A percentile compares a stretch with the other conserved stretches of the same genome.
These are phyloP conservation scores for Dasypogon diadema DNA, from an alignment of 2,888 invertebrate genomes.

Conservation along the genomic window DNA sequence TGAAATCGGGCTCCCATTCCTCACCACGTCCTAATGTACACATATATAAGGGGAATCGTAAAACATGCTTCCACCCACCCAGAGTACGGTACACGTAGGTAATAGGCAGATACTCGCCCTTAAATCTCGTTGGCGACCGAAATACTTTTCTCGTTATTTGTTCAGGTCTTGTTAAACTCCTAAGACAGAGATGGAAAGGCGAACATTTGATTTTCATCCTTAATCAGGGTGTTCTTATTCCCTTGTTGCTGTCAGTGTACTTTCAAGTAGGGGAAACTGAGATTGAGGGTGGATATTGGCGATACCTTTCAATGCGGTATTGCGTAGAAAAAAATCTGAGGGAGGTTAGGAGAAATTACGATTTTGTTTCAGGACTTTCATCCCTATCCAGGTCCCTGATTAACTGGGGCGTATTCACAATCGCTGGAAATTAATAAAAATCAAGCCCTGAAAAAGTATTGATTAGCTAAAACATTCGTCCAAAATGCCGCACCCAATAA, in stretches of 20 bases:
- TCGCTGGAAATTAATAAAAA: too few species aligned
- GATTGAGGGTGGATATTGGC: constrained; percentile 11
- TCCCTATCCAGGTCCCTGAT: too few species aligned
- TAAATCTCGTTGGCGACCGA: constrained; percentile 19
- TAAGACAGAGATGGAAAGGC: not conserved
- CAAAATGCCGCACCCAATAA: constrained; percentile 36
- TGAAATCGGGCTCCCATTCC: not conserved
- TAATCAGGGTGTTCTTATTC: constrained; percentile 10
- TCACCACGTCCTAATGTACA: constrained; percentile 4
- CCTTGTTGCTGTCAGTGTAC: not conserved
- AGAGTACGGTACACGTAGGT: not conserved
- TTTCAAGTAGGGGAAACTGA: not conserved
- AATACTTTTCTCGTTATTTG: constrained; percentile 8
- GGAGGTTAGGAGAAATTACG: too few species aligned
- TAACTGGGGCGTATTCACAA: too few species aligned
- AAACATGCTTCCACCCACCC: constrained; percentile 10
- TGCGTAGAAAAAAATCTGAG: not conserved
- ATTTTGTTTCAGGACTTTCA: too few species aligned
- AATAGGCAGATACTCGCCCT: constrained; percentile 19
- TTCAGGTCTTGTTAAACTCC: not conserved
- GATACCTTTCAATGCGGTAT: not conserved
- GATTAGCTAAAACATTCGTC: constrained; percentile 2
- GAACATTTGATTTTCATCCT: constrained; percentile 34
- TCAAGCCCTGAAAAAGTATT: not conserved
- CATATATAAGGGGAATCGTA: constrained; percentile 36